Conservation (phyloP, 2,113 vertebrate species). For the Callionymus lyra region DNA sequence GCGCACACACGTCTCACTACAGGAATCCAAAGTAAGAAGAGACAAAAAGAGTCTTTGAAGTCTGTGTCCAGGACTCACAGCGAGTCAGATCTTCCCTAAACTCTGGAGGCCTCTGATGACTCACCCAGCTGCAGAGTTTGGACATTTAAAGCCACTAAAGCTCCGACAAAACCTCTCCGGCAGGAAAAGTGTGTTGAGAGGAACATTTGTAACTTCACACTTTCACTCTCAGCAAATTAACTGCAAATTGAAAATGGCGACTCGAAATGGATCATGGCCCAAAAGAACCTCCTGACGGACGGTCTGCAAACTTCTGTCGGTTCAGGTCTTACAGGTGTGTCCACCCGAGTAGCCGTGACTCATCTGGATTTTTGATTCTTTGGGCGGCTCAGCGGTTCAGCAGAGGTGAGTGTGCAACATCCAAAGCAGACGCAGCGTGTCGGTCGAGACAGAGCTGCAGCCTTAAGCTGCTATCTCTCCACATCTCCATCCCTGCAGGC, state of each 20-base stretch:
- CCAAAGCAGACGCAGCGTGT: slow-evolving; percentile 1
- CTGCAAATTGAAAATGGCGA: slow-evolving; percentile 54
- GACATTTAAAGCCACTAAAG: too few species aligned
- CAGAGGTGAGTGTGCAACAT: slow-evolving; percentile 8
- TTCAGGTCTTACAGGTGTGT: too few species aligned
- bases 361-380: too few species aligned
- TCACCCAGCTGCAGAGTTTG: too few species aligned
- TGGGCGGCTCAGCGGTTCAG: slow-evolving; percentile 10
- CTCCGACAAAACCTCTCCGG: background rate
- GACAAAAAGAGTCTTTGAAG: too few species aligned
- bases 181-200: slow-evolving; percentile 27
- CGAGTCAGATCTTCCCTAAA: too few species aligned
- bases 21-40: too few species aligned
- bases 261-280: slow-evolving; percentile 55
- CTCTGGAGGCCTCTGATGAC: too few species aligned
- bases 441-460: slow-evolving; percentile 15
- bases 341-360: too few species aligned
- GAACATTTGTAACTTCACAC: slow-evolving; percentile 20
- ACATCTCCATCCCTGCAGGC: slow-evolving; percentile 27
- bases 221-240: slow-evolving; percentile 42
- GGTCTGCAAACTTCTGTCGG: too few species aligned
- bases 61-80: too few species aligned
- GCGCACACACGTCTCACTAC: too few species aligned
- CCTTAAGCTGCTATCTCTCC: slow-evolving; percentile 17
- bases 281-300: slow-evolving; percentile 5